Evolutionary conservation across 2,113 vertebrate species (phyloP).

Genomic region (Rhinolophus sinicus): DNA sequence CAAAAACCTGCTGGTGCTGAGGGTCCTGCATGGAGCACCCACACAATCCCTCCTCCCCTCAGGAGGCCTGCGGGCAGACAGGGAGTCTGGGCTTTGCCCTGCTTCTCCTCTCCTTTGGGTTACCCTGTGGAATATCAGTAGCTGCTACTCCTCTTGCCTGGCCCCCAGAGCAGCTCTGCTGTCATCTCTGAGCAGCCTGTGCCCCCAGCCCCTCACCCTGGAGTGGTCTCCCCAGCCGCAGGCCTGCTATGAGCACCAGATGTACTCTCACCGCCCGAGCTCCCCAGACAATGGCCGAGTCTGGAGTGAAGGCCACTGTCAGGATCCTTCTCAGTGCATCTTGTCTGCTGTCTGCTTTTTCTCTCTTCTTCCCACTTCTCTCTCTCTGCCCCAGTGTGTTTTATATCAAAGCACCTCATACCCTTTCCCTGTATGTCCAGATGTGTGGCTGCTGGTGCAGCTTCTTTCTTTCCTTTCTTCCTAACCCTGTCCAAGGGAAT

Average conservation of each 20-base stretch:
- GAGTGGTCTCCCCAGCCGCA: not conserved
- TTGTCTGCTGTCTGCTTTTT: not conserved
- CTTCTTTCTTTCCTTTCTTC: not conserved
- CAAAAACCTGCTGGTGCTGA: constrained; percentile 97
- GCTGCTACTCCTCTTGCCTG: constrained; percentile 51
- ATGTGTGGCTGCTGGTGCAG: not conserved
- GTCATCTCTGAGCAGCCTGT: constrained; percentile 39
- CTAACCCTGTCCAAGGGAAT: not conserved
- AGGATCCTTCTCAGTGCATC: not conserved
- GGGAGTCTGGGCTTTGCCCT: constrained; percentile 41
- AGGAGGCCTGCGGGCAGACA: constrained; percentile 51
- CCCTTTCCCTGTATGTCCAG: not conserved
- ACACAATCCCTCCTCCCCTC: not conserved
- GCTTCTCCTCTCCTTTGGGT: constrained; percentile 34
- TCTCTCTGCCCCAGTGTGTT: not conserved
- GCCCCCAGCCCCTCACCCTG: not conserved
- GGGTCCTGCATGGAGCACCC: constrained; percentile 32
- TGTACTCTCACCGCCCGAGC: not conserved
- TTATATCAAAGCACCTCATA: not conserved
- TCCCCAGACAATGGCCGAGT: not conserved
- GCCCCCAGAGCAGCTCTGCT: constrained; percentile 23
- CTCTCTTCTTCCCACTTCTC: not conserved
- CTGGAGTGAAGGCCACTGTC: not conserved
- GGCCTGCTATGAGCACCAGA: not conserved
- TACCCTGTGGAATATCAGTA: constrained; percentile 47